Conservation (phyloP, 2,113 vertebrate species). For the Coptodon rendalli region DNA sequence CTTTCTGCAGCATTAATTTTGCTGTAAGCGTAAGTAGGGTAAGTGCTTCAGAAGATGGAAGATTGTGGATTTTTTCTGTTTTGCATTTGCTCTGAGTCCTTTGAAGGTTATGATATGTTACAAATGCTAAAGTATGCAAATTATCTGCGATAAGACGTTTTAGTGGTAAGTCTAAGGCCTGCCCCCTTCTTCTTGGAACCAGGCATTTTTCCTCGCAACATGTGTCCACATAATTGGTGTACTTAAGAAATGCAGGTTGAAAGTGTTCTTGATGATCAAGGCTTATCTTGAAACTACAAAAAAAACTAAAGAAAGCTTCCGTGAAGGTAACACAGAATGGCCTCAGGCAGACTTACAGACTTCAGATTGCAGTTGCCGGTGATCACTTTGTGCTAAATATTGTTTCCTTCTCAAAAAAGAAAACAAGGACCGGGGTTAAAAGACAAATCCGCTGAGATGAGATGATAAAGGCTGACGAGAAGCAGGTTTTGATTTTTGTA, state of each 20-base stretch:
- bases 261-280: slow-evolving; percentile 30
- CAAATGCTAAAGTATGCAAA: slow-evolving; percentile 18
- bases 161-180: neutral
- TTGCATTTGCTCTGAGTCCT: neutral
- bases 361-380: slow-evolving; percentile 13
- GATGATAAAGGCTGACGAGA: neutral
- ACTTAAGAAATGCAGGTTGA: slow-evolving; percentile 18
- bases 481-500: neutral
- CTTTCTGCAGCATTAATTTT: neutral
- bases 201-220: neutral
- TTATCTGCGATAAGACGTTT: slow-evolving; percentile 11
- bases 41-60: neutral
- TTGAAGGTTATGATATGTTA: slow-evolving; percentile 28
- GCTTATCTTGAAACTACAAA: neutral
- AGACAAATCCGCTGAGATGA: neutral
- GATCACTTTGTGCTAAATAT: slow-evolving; percentile 6
- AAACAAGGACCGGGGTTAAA: neutral
- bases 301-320: slow-evolving; percentile 1
- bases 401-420: neutral
- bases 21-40: neutral
- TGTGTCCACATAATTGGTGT: slow-evolving; percentile 22
- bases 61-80: neutral
- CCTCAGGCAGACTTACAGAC: slow-evolving; percentile 4
- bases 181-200: neutral
- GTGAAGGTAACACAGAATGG: neutral